Conservation (phyloP, 1,140 invertebrate genomes). For the Leptonema lineaticorne region DNA sequence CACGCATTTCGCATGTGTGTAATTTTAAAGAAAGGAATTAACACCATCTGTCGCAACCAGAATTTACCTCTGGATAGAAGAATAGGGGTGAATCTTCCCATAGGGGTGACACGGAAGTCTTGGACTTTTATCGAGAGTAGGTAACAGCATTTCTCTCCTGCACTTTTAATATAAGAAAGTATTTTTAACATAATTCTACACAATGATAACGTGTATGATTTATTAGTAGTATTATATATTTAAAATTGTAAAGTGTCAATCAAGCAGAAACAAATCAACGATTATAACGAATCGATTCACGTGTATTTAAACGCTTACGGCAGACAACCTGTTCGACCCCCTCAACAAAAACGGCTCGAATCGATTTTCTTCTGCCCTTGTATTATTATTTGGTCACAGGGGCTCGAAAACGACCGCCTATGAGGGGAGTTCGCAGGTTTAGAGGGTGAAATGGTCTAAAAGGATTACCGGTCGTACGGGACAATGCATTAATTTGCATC, state of each 20-base stretch:
- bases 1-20: conserved; percentile 34
- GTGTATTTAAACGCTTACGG: neutral
- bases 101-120: neutral
- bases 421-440: conserved; percentile 18
- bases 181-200: neutral
- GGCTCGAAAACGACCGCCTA: neutral
- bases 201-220: too few species aligned
- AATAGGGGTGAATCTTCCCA: neutral
- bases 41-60: conserved; percentile 38
- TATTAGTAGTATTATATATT: too few species aligned
- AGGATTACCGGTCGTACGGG: conserved; percentile 40
- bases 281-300: neutral
- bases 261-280: too few species aligned
- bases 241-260: too few species aligned
- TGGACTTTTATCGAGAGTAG: neutral
- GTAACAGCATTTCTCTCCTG: too few species aligned
- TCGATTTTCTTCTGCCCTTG: conserved; percentile 28
- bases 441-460: conserved; percentile 39
- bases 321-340: conserved; percentile 18
- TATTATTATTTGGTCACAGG: conserved; percentile 31
- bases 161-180: neutral
- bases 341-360: neutral
- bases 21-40: conserved; percentile 43
- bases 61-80: neutral
- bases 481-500: conserved; percentile 43